These are phyloP conservation scores for Sminthurides aquaticus DNA, from an alignment of 2,888 invertebrate genomes.

Conservation along the genomic window DNA sequence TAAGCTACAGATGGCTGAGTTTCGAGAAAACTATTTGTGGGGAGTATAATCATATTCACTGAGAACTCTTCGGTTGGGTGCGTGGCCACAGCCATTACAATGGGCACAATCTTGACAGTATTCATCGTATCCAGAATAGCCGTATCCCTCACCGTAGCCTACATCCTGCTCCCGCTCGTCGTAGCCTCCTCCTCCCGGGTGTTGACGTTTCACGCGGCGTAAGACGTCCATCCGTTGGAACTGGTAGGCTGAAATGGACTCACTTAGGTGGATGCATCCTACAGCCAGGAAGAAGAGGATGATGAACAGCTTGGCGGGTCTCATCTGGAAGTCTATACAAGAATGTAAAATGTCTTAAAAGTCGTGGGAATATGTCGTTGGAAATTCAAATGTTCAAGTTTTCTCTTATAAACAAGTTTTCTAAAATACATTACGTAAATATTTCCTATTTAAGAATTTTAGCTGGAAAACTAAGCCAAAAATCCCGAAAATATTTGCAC, in stretches of 20 bases:
- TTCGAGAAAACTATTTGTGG: no score
- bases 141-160: constrained; percentile 17
- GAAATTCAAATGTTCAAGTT: no score
- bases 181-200: constrained; percentile 14
- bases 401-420: no score
- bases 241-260: constrained; percentile 1
- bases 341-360: no score
- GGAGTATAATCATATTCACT: constrained; percentile 18
- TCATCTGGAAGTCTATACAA: no score
- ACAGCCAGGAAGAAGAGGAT: not conserved
- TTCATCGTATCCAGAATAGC: constrained; percentile 16
- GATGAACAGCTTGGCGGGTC: not conserved
- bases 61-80: constrained; percentile 15
- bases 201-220: not conserved
- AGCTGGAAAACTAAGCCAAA: no score
- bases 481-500: no score
- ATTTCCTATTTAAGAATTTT: no score
- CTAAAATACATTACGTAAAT: no score
- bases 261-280: not conserved
- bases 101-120: constrained; percentile 21
- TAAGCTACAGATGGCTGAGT: no score
- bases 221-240: not conserved
- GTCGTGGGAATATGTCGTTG: no score
- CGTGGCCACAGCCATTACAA: constrained; percentile 23
- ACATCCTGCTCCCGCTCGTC: constrained; percentile 11